Percentiles rank a stretch among this genome's conserved stretches.
phyloP scores from a whole-genome alignment of 2,113 vertebrate species.

The Hippoglossus stenolepis region DNA sequence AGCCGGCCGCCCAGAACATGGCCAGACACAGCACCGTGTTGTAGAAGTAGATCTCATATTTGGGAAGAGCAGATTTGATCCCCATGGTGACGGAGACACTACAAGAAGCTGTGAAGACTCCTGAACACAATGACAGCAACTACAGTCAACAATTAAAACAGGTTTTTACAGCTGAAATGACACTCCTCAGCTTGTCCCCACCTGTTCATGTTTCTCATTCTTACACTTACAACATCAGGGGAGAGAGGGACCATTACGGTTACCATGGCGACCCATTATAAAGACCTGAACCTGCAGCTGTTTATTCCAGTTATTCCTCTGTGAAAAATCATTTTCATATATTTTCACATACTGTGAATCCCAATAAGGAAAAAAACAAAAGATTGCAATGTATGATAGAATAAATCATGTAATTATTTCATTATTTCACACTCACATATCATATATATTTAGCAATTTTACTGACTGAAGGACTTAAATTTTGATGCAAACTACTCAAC shows the following conservation, averaged over 20 bases:
- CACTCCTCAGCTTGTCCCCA: neutral
- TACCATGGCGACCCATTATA: neutral
- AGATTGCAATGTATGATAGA: no score
- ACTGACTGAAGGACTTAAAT: no score
- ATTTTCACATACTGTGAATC: no score
- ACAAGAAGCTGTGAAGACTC: constrained; percentile 16
- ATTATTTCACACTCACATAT: no score
- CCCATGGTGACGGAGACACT: constrained; percentile 82
- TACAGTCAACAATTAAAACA: neutral
- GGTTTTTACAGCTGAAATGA: neutral
- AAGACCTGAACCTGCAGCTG: no score
- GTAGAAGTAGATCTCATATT: constrained; percentile 91
- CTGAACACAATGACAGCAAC: constrained; percentile 30
- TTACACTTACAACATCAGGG: neutral
- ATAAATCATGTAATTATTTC: no score
- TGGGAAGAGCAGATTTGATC: constrained; percentile 88
- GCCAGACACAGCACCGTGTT: constrained; percentile 86
- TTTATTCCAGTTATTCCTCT: no score
- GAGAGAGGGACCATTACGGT: no score
- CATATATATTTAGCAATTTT: no score
- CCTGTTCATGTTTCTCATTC: neutral
- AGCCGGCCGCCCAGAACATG: constrained; percentile 88
- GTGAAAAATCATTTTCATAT: no score
- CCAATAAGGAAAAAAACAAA: no score
- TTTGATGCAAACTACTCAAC: no score